phyloP scores from a whole-genome alignment of 2,888 invertebrate species.

The Pandemis corylana region DNA sequence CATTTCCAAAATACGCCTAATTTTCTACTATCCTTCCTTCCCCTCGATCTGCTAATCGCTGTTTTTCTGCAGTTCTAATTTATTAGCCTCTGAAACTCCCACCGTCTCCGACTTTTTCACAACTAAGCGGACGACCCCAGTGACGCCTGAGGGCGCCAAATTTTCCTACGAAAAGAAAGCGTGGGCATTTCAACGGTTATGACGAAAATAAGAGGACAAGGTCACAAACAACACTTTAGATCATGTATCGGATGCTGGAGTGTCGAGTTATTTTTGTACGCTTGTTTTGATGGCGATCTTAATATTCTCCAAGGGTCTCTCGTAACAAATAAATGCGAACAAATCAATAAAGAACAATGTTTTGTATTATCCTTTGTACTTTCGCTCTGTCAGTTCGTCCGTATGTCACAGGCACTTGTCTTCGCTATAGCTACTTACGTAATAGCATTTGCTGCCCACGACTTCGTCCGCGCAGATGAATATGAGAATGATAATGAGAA shows the following conservation, averaged over 20 bases:
- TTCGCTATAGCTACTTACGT: too few species aligned
- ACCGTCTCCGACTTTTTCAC: constrained; percentile 19
- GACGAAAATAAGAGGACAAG: constrained; percentile 32
- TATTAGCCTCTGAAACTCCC: constrained; percentile 4
- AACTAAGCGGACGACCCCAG: constrained; percentile 10
- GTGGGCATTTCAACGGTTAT: neutral
- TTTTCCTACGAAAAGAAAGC: neutral
- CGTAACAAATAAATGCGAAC: neutral
- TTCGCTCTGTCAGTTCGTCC: too few species aligned
- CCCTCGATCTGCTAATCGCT: neutral
- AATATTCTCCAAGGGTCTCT: constrained; percentile 9
- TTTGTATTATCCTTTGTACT: too few species aligned
- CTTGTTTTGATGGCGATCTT: constrained; percentile 26
- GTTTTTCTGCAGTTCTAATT: constrained; percentile 18
- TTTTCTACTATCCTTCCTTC: neutral
- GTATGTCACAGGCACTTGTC: too few species aligned
- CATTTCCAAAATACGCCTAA: neutral
- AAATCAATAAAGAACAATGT: neutral
- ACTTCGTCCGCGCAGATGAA: too few species aligned
- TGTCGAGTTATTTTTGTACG: constrained; percentile 15
- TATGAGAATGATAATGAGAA: too few species aligned
- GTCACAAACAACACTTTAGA: constrained; percentile 36
- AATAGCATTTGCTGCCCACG: too few species aligned
- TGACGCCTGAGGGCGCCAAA: constrained; percentile 15
- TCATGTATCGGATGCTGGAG: constrained; percentile 29